These are phyloP conservation scores for Anguilla anguilla DNA, from an alignment of 2,797 vertebrate species.

Conservation along the genomic window DNA sequence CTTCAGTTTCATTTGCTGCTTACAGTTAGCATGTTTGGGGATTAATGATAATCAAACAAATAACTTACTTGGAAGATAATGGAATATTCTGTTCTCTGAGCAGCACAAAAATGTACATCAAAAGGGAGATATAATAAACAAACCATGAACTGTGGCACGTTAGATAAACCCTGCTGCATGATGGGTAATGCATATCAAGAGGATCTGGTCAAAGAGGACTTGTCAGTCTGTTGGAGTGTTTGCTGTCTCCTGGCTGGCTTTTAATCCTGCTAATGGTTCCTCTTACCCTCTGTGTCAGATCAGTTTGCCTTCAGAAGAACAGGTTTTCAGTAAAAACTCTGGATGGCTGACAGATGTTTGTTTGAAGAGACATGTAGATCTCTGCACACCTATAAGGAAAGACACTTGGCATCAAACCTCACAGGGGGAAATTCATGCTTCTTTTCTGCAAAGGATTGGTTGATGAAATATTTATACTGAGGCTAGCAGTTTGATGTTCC, in stretches of 20 bases:
- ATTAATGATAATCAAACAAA: not conserved
- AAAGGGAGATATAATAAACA: not conserved
- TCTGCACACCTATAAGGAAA: conserved; percentile 46
- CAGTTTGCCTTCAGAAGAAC: conserved; percentile 34
- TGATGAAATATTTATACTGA: conserved; percentile 63
- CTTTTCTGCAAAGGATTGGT: conserved; percentile 48
- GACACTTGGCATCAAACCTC: conserved; percentile 49
- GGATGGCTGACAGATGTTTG: conserved; percentile 22
- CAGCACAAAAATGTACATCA: not conserved
- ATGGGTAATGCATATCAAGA: not conserved
- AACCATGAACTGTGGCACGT: not conserved
- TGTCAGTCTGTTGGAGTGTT: not conserved
- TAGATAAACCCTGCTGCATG: not conserved
- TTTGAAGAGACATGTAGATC: conserved; percentile 43
- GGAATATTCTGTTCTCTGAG: not conserved
- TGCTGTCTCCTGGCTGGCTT: not conserved
- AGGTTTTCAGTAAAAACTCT: conserved; percentile 30
- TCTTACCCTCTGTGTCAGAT: not conserved
- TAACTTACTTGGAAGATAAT: not conserved
- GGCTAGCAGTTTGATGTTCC: conserved; percentile 56
- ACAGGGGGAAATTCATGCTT: conserved; percentile 45
- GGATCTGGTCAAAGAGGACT: not conserved
- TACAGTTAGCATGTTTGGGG: not conserved
- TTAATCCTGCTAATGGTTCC: not conserved
- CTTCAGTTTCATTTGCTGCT: not conserved